Conservation (phyloP, 1,140 invertebrate species). For the Metaphire vulgaris region DNA sequence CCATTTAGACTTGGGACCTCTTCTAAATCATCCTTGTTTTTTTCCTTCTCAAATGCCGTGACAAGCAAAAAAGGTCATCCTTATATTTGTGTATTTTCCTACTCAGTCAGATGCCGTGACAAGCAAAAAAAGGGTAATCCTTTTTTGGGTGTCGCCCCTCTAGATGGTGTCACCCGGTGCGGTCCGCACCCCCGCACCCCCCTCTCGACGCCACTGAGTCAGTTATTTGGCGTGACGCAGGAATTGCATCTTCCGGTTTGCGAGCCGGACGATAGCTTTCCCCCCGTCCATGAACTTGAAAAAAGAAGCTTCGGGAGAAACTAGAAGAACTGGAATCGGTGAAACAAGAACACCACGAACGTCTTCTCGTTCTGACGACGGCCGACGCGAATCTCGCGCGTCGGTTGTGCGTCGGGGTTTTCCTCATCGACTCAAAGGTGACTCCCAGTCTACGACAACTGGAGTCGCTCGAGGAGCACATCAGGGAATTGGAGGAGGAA, state of each 20-base stretch:
- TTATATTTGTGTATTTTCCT: too few species aligned
- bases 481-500: constrained; percentile 35
- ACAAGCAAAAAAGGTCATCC: too few species aligned
- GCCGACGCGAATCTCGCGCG: constrained; percentile 18
- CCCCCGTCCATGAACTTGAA: constrained; percentile 3
- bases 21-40: too few species aligned
- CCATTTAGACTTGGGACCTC: too few species aligned
- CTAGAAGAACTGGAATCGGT: neutral
- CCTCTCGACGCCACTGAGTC: too few species aligned
- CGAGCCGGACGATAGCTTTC: neutral
- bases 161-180: too few species aligned
- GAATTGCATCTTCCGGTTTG: constrained; percentile 14
- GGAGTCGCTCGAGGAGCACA: constrained; percentile 40
- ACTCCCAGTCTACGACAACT: constrained; percentile 41
- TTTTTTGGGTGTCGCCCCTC: too few species aligned
- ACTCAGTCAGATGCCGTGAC: too few species aligned
- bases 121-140: too few species aligned
- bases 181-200: too few species aligned
- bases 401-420: constrained; percentile 38
- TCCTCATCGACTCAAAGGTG: constrained; percentile 39
- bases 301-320: constrained; percentile 5
- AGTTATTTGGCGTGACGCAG: neutral
- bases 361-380: neutral
- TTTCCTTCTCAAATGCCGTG: too few species aligned
- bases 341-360: neutral